A percentile compares a stretch with the other conserved stretches of the same genome.
Conservation (phyloP, 2,797 vertebrate genomes). For the Clarias pachynema region DNA sequence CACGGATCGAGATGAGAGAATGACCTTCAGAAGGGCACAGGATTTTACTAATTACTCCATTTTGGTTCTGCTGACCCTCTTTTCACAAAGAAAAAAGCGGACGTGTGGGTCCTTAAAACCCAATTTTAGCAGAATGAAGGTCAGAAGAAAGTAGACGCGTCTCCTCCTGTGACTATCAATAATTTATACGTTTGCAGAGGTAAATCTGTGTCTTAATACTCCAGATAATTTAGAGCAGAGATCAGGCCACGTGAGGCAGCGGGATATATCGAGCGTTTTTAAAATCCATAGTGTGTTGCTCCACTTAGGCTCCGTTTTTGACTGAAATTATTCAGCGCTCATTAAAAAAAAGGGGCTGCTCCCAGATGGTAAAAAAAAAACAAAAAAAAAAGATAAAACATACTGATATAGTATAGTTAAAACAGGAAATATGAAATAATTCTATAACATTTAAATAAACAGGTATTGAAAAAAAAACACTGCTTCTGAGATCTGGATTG, state of each 20-base stretch:
- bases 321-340: conserved; percentile 1
- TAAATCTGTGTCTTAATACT: conserved; percentile 57
- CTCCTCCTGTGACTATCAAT: conserved; percentile 58
- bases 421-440: neutral
- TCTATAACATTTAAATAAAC: neutral
- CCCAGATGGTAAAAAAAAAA: neutral
- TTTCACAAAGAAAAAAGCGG: conserved; percentile 44
- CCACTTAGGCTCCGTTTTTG: neutral
- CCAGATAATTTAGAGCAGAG: conserved; percentile 52
- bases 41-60: conserved; percentile 51
- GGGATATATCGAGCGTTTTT: conserved; percentile 44
- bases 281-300: conserved; percentile 19
- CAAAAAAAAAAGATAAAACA: neutral
- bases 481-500: neutral
- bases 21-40: conserved; percentile 51
- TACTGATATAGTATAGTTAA: neutral
- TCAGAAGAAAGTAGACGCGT: conserved; percentile 53
- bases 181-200: conserved; percentile 61
- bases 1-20: neutral
- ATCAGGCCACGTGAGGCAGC: conserved; percentile 42
- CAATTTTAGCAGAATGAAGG: conserved; percentile 59
- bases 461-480: neutral
- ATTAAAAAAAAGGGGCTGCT: neutral
- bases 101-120: conserved; percentile 50
- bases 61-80: conserved; percentile 51